Conservation (phyloP, 2,113 vertebrate species). For the Lamprotornis superbus region DNA sequence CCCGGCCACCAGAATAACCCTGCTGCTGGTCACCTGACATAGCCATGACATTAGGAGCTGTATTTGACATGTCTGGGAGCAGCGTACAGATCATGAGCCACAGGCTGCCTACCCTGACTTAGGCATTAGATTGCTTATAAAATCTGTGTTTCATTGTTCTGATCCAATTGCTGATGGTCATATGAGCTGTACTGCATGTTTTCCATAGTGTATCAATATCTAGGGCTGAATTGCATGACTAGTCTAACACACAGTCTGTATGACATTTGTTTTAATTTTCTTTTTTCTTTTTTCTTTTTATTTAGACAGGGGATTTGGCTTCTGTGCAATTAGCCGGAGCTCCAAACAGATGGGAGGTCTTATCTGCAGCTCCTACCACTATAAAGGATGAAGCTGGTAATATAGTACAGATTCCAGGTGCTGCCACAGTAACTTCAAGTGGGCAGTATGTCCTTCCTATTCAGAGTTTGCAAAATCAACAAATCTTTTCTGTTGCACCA, state of each 20-base stretch:
- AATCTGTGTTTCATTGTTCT: background rate
- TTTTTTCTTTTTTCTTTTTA: constrained; percentile 64
- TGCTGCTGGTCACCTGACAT: constrained; percentile 7
- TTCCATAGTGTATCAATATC: background rate
- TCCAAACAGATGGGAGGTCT: constrained; percentile 94
- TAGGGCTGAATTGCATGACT: constrained; percentile 27
- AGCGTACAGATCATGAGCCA: background rate
- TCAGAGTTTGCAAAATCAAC: constrained; percentile 96
- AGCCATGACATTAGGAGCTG: constrained; percentile 6
- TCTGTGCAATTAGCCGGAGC: constrained; percentile 88
- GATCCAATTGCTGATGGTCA: background rate
- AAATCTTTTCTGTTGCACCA: constrained; percentile 93
- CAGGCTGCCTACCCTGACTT: background rate
- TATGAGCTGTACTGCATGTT: background rate
- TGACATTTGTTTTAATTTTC: constrained; percentile 29
- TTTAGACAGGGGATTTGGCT: constrained; percentile 88
- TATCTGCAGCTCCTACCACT: constrained; percentile 85
- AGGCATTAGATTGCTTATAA: background rate
- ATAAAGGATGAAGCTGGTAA: constrained; percentile 93
- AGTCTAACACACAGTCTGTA: background rate
- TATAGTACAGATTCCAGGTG: constrained; percentile 93
- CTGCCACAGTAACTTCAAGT: constrained; percentile 91
- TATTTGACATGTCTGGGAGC: background rate
- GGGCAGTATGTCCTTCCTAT: constrained; percentile 98
- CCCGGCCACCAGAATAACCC: constrained; percentile 20